phyloP scores from a whole-genome alignment of 2,797 vertebrate species.

The Fratercula arctica region DNA sequence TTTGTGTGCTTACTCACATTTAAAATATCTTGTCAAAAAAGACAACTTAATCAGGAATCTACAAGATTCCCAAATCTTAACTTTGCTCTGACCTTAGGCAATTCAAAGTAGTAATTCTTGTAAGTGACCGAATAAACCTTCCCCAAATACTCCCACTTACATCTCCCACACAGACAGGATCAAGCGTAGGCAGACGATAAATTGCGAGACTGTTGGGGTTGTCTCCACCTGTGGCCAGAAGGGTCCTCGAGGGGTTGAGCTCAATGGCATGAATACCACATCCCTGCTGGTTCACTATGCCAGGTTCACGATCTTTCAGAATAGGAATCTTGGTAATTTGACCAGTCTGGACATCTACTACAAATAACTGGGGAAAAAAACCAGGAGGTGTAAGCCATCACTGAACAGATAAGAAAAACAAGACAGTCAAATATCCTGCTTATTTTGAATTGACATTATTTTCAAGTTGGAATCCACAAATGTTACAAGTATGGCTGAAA shows the following conservation, averaged over 20 bases:
- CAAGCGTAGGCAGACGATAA: slow-evolving; percentile 94
- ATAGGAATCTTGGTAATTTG: slow-evolving; percentile 97
- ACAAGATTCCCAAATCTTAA: neutral
- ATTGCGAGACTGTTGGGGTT: slow-evolving; percentile 98
- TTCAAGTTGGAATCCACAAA: neutral
- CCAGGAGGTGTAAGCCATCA: neutral
- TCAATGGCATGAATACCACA: slow-evolving; percentile 98
- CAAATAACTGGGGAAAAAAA: slow-evolving; percentile 85
- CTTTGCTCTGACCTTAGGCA: neutral
- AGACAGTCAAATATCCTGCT: neutral
- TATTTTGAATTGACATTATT: neutral
- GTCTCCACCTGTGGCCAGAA: slow-evolving; percentile 96
- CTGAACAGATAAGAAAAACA: neutral
- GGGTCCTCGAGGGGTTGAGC: slow-evolving; percentile 91
- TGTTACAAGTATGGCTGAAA: neutral
- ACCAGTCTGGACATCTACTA: slow-evolving; percentile 92
- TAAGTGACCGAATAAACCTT: neutral
- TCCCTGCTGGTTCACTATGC: slow-evolving; percentile 88
- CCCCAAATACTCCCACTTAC: slow-evolving; percentile 79
- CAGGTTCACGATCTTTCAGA: slow-evolving; percentile 89
- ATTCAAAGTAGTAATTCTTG: neutral
- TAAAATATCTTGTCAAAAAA: neutral
- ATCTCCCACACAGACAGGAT: slow-evolving; percentile 97
- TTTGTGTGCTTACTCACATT: neutral
- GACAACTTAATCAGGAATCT: neutral